Percentiles rank a stretch among this genome's conserved stretches.
phyloP scores from a whole-genome alignment of 2,113 vertebrate genomes.

The Pseudorhombus dupliciocellatus region DNA sequence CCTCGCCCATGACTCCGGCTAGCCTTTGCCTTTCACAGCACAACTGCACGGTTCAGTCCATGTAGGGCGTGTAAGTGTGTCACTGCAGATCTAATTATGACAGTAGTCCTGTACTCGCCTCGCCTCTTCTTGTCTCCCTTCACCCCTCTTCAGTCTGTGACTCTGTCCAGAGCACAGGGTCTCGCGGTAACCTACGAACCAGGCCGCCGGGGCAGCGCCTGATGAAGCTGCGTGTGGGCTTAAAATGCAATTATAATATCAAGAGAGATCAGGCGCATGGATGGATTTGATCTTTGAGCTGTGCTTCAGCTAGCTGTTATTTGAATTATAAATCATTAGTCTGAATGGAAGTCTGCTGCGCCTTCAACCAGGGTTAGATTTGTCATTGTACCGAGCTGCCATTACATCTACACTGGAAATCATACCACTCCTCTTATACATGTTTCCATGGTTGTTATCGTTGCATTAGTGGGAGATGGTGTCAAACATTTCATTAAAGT shows the following conservation, averaged over 20 bases:
- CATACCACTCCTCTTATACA: neutral
- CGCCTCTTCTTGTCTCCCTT: constrained; percentile 28
- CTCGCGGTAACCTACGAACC: neutral
- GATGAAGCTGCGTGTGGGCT: constrained; percentile 2
- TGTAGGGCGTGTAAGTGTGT: constrained; percentile 50
- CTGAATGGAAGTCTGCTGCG: neutral
- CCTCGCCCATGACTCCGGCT: constrained; percentile 17
- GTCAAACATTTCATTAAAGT: neutral
- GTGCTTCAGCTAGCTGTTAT: constrained; percentile 1
- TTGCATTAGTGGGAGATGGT: neutral
- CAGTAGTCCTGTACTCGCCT: constrained; percentile 23
- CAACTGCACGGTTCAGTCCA: constrained; percentile 40
- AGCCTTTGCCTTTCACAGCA: neutral
- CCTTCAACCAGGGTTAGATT: too few relatives aligned
- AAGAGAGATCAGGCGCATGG: neutral
- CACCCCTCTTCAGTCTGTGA: constrained; percentile 2
- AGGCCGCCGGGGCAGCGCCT: neutral
- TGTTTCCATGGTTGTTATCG: neutral
- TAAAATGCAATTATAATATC: constrained; percentile 1
- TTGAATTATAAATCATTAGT: neutral
- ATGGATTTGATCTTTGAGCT: constrained; percentile 17
- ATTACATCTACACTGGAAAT: neutral
- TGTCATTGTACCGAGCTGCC: neutral
- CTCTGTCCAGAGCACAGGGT: constrained; percentile 15
- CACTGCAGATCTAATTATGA: constrained; percentile 60